Evolutionary conservation across 1,140 invertebrate genomes (phyloP).

Genomic region (Paralvinella palmiformis): DNA sequence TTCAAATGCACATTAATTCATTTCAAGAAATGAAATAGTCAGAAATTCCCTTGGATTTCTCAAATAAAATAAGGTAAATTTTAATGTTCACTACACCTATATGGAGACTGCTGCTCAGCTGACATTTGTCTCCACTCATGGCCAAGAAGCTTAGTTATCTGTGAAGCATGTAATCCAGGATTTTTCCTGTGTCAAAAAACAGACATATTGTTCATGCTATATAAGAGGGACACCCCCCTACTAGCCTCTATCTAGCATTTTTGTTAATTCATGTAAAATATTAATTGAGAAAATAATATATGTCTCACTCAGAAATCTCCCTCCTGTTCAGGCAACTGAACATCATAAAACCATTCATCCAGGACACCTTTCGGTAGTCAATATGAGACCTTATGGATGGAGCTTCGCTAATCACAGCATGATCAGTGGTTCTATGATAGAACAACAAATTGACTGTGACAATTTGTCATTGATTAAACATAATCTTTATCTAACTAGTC

Average conservation of each 20-base stretch:
- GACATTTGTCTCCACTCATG: slow-evolving; percentile 40
- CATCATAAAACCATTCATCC: slow-evolving; percentile 51
- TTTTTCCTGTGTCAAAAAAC: slow-evolving; percentile 29
- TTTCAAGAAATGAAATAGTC: no score
- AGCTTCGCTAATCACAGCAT: no score
- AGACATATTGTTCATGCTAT: neutral
- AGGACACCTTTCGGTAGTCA: slow-evolving; percentile 40
- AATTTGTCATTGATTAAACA: neutral
- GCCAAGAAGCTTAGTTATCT: slow-evolving; percentile 43
- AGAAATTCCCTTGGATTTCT: neutral
- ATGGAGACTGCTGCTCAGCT: slow-evolving; percentile 33
- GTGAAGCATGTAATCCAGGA: slow-evolving; percentile 37
- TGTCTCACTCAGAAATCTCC: slow-evolving; percentile 35
- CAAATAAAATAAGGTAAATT: neutral
- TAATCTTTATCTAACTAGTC: neutral
- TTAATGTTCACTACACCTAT: slow-evolving; percentile 26
- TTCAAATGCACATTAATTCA: no score
- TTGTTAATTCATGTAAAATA: neutral
- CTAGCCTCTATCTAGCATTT: neutral
- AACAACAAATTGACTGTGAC: neutral
- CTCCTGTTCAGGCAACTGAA: slow-evolving; percentile 39
- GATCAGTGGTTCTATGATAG: neutral
- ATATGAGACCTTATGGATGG: slow-evolving; percentile 19
- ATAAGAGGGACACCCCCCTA: neutral
- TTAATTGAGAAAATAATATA: neutral